These are phyloP conservation scores for Chelidonichthys spinosus DNA, from an alignment of 2,797 vertebrate genomes.

Conservation along the genomic window DNA sequence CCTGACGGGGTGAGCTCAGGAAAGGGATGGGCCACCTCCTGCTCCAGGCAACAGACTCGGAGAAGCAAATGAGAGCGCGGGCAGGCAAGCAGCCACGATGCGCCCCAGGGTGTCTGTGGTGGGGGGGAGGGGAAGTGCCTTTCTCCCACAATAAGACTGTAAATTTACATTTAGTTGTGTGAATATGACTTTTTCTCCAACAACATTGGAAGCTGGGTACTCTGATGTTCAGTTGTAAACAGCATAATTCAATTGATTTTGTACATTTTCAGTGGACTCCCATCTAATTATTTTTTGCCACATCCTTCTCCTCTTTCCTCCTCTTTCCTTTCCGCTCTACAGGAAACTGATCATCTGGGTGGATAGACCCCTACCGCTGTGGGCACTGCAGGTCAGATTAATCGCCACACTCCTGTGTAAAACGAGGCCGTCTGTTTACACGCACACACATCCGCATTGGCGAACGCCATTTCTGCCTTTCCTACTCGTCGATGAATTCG, in stretches of 20 bases:
- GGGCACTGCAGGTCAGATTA: conserved; percentile 87
- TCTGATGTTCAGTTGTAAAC: conserved; percentile 35
- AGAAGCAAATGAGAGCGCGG: conserved; percentile 48
- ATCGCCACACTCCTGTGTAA: conserved; percentile 31
- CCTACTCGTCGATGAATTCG: conserved; percentile 11
- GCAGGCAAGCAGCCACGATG: conserved; percentile 55
- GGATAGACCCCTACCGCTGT: conserved; percentile 87
- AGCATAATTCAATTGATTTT: conserved; percentile 38
- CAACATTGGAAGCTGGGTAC: conserved; percentile 34
- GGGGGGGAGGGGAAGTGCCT: conserved; percentile 4
- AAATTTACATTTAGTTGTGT: conserved; percentile 58
- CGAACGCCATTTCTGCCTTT: neutral
- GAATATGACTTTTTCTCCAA: conserved; percentile 54
- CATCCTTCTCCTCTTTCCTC: conserved; percentile 26
- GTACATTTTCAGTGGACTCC: conserved; percentile 3
- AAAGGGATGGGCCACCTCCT: conserved; percentile 58
- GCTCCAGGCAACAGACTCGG: conserved; percentile 56
- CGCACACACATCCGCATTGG: conserved; percentile 30
- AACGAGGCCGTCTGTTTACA: conserved; percentile 36
- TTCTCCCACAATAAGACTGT: conserved; percentile 54
- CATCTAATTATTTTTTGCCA: neutral
- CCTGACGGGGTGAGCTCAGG: conserved; percentile 71
- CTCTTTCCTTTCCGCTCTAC: conserved; percentile 25
- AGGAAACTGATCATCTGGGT: conserved; percentile 91
- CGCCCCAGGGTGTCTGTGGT: conserved; percentile 59